Conservation (phyloP, 1,140 invertebrate species). For the Diachasma alloeum region DNA sequence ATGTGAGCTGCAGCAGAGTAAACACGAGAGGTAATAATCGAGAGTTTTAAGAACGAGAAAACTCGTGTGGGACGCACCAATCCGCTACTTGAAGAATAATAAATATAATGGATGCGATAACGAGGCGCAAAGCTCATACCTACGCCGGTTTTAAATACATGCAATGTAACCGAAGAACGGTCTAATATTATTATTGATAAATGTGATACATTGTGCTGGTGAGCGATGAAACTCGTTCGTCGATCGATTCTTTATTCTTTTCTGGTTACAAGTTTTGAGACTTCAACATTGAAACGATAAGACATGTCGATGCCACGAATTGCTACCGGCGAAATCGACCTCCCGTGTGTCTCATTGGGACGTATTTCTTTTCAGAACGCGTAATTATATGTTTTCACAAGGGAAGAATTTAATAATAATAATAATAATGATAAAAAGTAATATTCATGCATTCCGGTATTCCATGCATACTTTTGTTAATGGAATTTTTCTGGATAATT, state of each 20-base stretch:
- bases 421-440: neutral
- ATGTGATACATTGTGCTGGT: neutral
- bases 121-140: constrained; percentile 22
- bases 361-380: neutral
- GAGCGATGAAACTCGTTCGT: neutral
- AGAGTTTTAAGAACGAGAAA: too few relatives aligned
- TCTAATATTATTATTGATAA: neutral
- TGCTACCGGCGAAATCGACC: constrained; percentile 5
- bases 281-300: neutral
- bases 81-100: neutral
- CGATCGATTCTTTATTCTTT: neutral
- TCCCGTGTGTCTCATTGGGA: neutral
- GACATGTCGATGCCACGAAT: neutral
- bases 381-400: neutral
- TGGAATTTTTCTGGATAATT: neutral
- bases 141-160: constrained; percentile 3
- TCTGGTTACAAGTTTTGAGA: neutral
- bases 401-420: neutral
- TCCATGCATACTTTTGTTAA: neutral
- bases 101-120: constrained; percentile 28
- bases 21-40: too few relatives aligned
- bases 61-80: too few relatives aligned
- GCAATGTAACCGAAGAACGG: neutral
- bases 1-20: too few relatives aligned
- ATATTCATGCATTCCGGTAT: neutral